Evolutionary conservation across 2,888 invertebrate genomes (phyloP), one percentile per base, ranked within the genome.

Genomic region (Enchytraeus crypticus): DNA sequence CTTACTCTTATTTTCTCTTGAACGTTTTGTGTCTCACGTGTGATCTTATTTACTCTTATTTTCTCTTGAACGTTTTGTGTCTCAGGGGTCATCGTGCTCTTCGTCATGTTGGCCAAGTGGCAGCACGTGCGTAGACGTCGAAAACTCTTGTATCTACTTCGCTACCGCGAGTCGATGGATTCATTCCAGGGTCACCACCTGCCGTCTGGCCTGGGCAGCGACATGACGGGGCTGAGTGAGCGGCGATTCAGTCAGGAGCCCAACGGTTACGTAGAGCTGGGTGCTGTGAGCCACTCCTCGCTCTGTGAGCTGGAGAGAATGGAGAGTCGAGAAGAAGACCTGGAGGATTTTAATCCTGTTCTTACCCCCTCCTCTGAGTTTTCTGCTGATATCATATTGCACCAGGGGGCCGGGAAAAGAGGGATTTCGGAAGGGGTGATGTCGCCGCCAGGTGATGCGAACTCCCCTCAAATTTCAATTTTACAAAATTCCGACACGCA

Each of bases 31-130:
- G n/a, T n/a, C n/a, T n/a, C n/a, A n/a, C n/a, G n/a, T n/a, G n/a
- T n/a, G n/a, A n/a, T n/a, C n/a, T n/a, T n/a, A n/a, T n/a, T n/a
- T n/a, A n/a, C n/a, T n/a, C n/a, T n/a, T n/a, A n/a, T n/a, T n/a
- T n/a, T n/a, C n/a, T n/a, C n/a, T n/a, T n/a, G n/a, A n/a, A n/a
- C n/a, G n/a, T n/a, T n/a, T n/a, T n/a, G n/a, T n/a, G n/a, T n/a
- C n/a, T n/a, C n/a, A n/a, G n/a, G n/a, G 3, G 57, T 57, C 1
- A 45, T 57, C 46, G 57, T 57, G 29, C 43, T 57, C 27, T 57
- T 57, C 47, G 57, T 57, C 4, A 43, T 57, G 11, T 11, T 57
- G 32, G 57, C 57, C n/a, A 57, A 57, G 47, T 57, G 57, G 57
- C 57, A 57, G 47, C 57, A 57, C 47, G 27, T 43, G 29, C 45